Evolutionary conservation across 2,797 vertebrate genomes (phyloP), one percentile per base, ranked within the genome.

Genomic region (Chrysocyon brachyurus): DNA sequence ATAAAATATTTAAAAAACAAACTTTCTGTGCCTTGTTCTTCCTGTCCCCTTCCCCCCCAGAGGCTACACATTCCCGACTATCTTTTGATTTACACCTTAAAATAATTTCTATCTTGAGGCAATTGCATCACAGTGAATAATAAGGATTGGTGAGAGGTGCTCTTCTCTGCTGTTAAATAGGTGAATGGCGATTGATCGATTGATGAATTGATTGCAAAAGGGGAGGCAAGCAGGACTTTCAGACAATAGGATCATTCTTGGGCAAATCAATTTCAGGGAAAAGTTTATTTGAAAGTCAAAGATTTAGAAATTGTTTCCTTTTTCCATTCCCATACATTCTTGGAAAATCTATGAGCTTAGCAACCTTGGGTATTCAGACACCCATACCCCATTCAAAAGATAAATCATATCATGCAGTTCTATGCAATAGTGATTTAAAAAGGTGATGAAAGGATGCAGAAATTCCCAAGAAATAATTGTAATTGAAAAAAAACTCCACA

Each of bases 391-490:
- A 77, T 52, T 91, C 31, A 33, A 26, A 72, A 91, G 31, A 70
- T 63, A 70, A 73, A 86, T 68, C 85, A 49, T 46, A 61, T 9
- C 68, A 17, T 78, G 6, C 28, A 75, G 82, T 94, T 97, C 28
- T 91, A n/a, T 54, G n/a, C 28, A 85, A 73, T 2, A 56, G 4
- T 54, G 54, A 90, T 72, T 73, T 24, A 5, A 26, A 83, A 75
- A 84, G 15, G 78, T n/a, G 31, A 78, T 64, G 24, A 64, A 94
- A 85, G 64, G 16, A 87, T 49, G 15, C 16, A 26, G 49, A 70
- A 21, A 70, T 92, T 94, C 56, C 7, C 16, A 82, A 96, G 66
- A 96, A 81, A 90, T 75, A 14, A 57, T 56, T 86, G 89, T 40
- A 57, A 40, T 17, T 77, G 16, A 77, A 46, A 75, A 84, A 75